A percentile compares a stretch with the other conserved stretches of the same genome.
Evolutionary conservation across 2,888 invertebrate genomes (phyloP).

Genomic region (Phalera bucephala): DNA sequence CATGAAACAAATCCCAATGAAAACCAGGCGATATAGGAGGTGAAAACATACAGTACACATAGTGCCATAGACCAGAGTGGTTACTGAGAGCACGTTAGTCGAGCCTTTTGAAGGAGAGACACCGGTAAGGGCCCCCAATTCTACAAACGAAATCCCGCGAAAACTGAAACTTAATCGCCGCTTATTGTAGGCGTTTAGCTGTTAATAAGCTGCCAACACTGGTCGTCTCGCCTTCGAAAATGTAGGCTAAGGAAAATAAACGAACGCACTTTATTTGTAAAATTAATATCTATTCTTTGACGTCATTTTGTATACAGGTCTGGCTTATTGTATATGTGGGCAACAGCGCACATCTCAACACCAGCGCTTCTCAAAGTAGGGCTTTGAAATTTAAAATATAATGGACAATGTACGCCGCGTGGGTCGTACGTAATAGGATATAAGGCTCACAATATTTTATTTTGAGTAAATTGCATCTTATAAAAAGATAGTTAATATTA

Average conservation of each 20-base stretch:
- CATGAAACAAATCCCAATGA: conserved; percentile 2
- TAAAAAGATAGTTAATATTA: too few relatives aligned
- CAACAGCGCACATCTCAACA: too few relatives aligned
- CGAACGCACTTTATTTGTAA: conserved; percentile 24
- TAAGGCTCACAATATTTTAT: too few relatives aligned
- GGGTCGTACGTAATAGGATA: too few relatives aligned
- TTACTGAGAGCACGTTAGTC: conserved; percentile 11
- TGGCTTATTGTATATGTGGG: too few relatives aligned
- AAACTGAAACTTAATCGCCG: too few relatives aligned
- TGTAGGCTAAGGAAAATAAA: conserved; percentile 9
- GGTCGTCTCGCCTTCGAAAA: conserved; percentile 6
- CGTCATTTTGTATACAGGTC: conserved; percentile 8
- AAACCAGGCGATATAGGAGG: conserved; percentile 7
- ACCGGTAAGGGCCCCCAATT: background rate
- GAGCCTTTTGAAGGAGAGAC: conserved; percentile 8
- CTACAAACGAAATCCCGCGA: too few relatives aligned
- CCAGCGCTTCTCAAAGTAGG: too few relatives aligned
- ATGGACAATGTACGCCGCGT: too few relatives aligned
- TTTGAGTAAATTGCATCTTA: too few relatives aligned
- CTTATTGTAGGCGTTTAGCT: too few relatives aligned
- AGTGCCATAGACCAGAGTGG: conserved; percentile 33
- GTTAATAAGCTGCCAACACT: conserved; percentile 5
- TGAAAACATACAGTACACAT: conserved; percentile 14
- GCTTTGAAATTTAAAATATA: too few relatives aligned
- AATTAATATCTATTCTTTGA: conserved; percentile 18